Conservation (phyloP, 2,113 vertebrate genomes). For the Macaca mulatta region DNA sequence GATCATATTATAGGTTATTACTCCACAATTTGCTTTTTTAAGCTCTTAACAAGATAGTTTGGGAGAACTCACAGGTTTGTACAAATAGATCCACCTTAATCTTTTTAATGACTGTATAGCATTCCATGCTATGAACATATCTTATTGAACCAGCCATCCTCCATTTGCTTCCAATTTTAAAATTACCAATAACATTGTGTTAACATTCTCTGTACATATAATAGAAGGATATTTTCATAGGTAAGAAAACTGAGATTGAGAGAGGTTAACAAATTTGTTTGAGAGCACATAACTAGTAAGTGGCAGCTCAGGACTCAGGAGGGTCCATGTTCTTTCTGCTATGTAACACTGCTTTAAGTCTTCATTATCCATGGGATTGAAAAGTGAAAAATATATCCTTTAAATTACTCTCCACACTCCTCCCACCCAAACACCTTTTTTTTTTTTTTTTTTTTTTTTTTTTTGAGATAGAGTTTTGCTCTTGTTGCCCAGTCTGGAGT, state of each 20-base stretch:
- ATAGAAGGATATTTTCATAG: not conserved
- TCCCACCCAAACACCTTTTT: not conserved
- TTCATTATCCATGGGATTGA: not conserved
- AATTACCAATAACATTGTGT: not conserved
- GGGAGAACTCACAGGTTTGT: not conserved
- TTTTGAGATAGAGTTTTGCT: no score
- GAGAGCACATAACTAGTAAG: not conserved
- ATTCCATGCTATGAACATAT: not conserved
- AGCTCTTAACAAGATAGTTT: not conserved
- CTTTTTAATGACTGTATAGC: not conserved
- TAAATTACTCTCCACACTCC: not conserved
- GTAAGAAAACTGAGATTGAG: not conserved
- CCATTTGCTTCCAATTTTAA: conserved; percentile 27
- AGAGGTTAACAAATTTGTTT: not conserved
- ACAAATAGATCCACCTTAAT: not conserved
- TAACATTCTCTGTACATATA: not conserved
- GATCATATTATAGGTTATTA: not conserved
- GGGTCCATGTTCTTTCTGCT: not conserved
- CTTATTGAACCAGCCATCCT: not conserved
- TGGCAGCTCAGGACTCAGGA: not conserved
- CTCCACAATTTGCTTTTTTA: not conserved
- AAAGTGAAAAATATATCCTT: not conserved
- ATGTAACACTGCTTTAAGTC: not conserved
- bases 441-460: no score
- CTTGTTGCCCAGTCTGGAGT: no score